These are phyloP conservation scores for Eulacestoma nigropectus DNA, from an alignment of 2,113 vertebrate species.

Conservation along the genomic window DNA sequence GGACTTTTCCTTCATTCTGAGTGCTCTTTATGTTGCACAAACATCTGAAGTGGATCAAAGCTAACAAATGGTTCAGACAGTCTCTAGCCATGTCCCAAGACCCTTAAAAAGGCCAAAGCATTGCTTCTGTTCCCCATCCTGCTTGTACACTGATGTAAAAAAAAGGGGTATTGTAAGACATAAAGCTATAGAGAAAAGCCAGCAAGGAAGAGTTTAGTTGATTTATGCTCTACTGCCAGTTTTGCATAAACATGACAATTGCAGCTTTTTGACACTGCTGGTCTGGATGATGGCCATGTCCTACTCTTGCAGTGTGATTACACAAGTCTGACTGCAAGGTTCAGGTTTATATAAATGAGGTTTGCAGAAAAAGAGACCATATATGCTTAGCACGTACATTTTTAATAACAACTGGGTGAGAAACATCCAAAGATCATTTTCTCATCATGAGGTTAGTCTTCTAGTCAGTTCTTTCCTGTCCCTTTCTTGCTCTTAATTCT, in stretches of 20 bases:
- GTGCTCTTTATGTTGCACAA: not conserved
- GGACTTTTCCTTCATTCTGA: not conserved
- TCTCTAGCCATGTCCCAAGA: not conserved
- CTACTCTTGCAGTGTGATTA: not conserved
- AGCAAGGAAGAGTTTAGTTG: not conserved
- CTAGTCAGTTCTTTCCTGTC: not conserved
- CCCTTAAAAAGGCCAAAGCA: not conserved
- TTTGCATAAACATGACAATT: not conserved
- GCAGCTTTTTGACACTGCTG: not conserved
- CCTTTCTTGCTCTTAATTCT: not conserved
- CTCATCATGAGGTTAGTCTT: not conserved
- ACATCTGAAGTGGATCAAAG: not conserved
- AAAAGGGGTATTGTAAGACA: not conserved
- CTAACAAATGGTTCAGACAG: not conserved
- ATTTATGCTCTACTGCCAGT: not conserved
- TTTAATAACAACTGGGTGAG: not conserved
- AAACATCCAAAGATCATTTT: not conserved
- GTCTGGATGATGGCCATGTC: not conserved
- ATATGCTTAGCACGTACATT: not conserved
- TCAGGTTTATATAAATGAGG: not conserved
- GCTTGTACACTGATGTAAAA: not conserved
- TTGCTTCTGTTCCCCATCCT: not conserved
- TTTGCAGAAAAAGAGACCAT: not conserved
- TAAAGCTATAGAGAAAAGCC: not conserved
- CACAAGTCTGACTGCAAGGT: not conserved